Evolutionary conservation across 2,888 invertebrate species (phyloP), one percentile per base, ranked within the genome.

Genomic region (Congeria kusceri): DNA sequence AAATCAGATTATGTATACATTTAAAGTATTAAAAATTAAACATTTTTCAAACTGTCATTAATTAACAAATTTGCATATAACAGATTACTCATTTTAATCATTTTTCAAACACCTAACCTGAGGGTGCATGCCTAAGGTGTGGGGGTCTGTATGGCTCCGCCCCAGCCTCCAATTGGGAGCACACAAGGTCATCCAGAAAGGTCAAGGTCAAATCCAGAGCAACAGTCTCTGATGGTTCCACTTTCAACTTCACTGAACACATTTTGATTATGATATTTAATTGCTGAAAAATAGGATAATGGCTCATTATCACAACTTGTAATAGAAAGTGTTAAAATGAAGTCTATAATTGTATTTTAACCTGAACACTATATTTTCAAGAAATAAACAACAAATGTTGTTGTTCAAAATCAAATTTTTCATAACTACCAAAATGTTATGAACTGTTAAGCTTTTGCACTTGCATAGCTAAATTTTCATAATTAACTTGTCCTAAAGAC

Each of bases 141-240:
- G n/a, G 53, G 18, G 86, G 87, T 62, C 76, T 82, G 74, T 88
- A 91, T 3, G 89, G 86, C 20, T 32, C n/a, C 20, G 77, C 83
- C 15, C 89, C 90, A 20, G 63, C 46, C 73, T 89, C 88, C 44
- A 91, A 75, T 46, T 85, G 61, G n/a, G 85, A 82, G 59, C 83
- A 74, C 25, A 90, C 88, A 81, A 77, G 86, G 56, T 86, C 86
- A 78, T 91, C 90, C 23, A 91, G 85, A 74, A 89, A 90, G 11
- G 89, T 88, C 66, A 91, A 73, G 7, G 89, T 86, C 46, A 86
- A 86, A 69, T 91, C 91, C 75, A 88, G 61, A 83, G 86, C 15
- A 23, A 56, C 61, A 27, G 66, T 46, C n/a, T 77, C 71, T 29
- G 27, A 46, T 62, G 20, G 59, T 28, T 64, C 28, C 18, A 76